Evolutionary conservation across 2,888 invertebrate species (phyloP).

Genomic region (Drosophila meridiana): DNA sequence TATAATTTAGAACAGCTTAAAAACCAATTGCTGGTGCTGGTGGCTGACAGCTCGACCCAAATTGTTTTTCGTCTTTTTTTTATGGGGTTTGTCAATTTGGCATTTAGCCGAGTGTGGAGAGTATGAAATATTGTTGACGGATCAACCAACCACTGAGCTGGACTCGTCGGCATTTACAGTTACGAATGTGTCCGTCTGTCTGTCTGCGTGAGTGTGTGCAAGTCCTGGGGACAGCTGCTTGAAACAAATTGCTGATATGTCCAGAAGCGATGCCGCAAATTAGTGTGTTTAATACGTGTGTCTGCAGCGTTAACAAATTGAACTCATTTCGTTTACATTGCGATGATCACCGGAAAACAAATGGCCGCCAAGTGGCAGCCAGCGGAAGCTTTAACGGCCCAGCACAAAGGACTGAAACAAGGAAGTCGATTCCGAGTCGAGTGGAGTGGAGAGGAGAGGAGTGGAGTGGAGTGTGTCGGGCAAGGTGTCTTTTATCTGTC

Average conservation of each 20-base stretch:
- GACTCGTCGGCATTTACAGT: slow-evolving; percentile 38
- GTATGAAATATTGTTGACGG: slow-evolving; percentile 49
- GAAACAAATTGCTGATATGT: slow-evolving; percentile 79
- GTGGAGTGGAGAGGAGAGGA: neutral
- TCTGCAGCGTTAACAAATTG: slow-evolving; percentile 74
- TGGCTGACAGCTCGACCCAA: slow-evolving; percentile 19
- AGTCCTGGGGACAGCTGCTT: slow-evolving; percentile 75
- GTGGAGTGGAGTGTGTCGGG: neutral
- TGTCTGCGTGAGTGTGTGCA: slow-evolving; percentile 4
- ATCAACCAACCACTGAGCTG: slow-evolving; percentile 59
- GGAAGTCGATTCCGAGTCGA: neutral
- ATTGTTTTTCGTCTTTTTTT: slow-evolving; percentile 50
- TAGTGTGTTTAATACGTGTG: slow-evolving; percentile 78
- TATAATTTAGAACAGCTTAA: slow-evolving; percentile 3
- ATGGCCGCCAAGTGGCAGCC: slow-evolving; percentile 59
- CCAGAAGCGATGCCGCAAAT: slow-evolving; percentile 81
- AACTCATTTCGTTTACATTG: slow-evolving; percentile 76
- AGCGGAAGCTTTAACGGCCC: slow-evolving; percentile 52
- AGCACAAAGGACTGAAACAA: slow-evolving; percentile 11
- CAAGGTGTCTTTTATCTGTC: slow-evolving; percentile 33
- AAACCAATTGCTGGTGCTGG: slow-evolving; percentile 4
- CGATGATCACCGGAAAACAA: slow-evolving; percentile 81
- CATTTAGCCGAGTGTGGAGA: slow-evolving; percentile 43
- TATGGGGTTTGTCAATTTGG: slow-evolving; percentile 68
- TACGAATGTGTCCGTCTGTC: slow-evolving; percentile 13